phyloP scores from a whole-genome alignment of 2,797 vertebrate species.

The Myripristis jacobus region DNA sequence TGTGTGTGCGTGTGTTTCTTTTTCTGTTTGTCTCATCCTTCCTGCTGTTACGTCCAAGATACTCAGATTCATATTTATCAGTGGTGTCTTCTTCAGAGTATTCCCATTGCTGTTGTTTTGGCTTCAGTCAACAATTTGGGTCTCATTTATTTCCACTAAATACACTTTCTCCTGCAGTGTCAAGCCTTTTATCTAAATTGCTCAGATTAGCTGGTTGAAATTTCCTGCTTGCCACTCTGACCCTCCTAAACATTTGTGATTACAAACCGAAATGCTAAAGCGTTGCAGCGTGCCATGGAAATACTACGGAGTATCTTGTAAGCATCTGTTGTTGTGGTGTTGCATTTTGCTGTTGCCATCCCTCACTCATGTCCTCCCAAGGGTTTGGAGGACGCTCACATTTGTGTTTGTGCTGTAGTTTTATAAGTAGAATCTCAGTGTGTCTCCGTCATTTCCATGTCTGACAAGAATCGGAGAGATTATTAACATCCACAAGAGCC shows the following conservation, averaged over 20 bases:
- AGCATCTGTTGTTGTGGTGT: conserved; percentile 37
- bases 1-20: conserved; percentile 25
- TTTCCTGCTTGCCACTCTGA: not conserved
- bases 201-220: not conserved
- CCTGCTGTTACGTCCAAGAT: conserved; percentile 23
- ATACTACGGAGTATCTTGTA: conserved; percentile 49
- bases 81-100: conserved; percentile 43
- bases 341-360: conserved; percentile 16
- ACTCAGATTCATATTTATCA: conserved; percentile 41
- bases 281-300: conserved; percentile 35
- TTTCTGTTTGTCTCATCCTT: conserved; percentile 31
- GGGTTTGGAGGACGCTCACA: conserved; percentile 30
- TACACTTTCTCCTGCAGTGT: not conserved
- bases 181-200: not conserved
- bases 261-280: conserved; percentile 1
- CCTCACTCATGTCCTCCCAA: conserved; percentile 7
- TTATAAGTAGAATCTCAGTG: conserved; percentile 29
- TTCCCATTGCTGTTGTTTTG: conserved; percentile 44
- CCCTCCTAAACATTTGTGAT: not conserved
- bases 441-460: conserved; percentile 45
- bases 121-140: not conserved
- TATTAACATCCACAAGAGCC: conserved; percentile 8
- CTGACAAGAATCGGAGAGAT: not conserved
- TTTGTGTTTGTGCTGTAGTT: conserved; percentile 66
- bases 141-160: not conserved